Conservation (phyloP, 2,888 invertebrate genomes). For the Tachina lurida region DNA sequence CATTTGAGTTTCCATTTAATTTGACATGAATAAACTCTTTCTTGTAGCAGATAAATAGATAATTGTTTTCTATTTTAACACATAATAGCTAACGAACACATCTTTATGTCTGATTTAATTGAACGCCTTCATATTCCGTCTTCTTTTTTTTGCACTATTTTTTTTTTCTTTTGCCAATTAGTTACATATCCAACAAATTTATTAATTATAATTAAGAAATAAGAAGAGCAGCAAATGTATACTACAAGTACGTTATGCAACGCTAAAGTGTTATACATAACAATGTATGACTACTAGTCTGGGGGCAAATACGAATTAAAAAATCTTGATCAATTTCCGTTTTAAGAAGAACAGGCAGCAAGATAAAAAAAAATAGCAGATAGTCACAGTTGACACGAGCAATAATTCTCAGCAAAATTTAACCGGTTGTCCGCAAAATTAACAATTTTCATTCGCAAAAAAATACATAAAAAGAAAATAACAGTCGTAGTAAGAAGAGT, state of each 20-base stretch:
- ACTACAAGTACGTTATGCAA: neutral
- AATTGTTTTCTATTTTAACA: neutral
- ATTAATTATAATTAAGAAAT: constrained; percentile 58
- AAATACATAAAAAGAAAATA: too few relatives aligned
- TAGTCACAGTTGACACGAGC: too few relatives aligned
- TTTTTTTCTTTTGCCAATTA: constrained; percentile 41
- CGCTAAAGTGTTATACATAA: neutral
- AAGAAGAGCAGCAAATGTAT: constrained; percentile 4
- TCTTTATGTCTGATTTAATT: constrained; percentile 34
- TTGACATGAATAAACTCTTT: neutral
- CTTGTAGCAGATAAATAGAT: neutral
- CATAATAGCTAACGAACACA: neutral
- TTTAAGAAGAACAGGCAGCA: too few relatives aligned
- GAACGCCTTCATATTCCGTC: constrained; percentile 31
- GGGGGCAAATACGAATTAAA: too few relatives aligned
- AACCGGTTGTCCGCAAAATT: too few relatives aligned
- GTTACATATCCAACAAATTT: constrained; percentile 59
- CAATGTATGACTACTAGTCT: neutral
- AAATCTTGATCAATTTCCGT: too few relatives aligned
- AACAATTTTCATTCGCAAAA: too few relatives aligned
- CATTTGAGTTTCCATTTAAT: neutral
- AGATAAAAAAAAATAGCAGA: too few relatives aligned
- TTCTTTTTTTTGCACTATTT: neutral
- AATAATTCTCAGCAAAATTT: too few relatives aligned
- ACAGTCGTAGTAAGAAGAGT: too few relatives aligned